Evolutionary conservation across 2,888 invertebrate species (phyloP).

Genomic region (Calliopum simillimum): DNA sequence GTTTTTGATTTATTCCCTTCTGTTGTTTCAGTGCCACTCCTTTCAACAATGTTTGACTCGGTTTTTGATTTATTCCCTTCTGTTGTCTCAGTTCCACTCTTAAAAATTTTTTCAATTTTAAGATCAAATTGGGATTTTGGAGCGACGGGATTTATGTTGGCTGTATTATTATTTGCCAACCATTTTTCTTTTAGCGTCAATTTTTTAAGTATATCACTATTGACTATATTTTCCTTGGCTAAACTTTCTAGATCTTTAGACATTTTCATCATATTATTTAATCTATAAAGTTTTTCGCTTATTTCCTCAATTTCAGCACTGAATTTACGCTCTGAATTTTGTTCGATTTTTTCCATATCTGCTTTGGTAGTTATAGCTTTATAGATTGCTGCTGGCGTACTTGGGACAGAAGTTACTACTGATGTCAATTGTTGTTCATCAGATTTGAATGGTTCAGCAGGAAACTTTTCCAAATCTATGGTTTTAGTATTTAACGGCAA

Average conservation of each 20-base stretch:
- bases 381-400: conserved; percentile 1
- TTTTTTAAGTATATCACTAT: conserved; percentile 65
- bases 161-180: conserved; percentile 60
- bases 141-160: conserved; percentile 20
- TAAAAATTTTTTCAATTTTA: conserved; percentile 50
- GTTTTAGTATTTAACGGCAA: not conserved
- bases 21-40: not conserved
- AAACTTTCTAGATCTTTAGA: conserved; percentile 64
- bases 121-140: conserved; percentile 57
- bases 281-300: conserved; percentile 64
- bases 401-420: conserved; percentile 46
- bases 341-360: conserved; percentile 64
- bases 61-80: not conserved
- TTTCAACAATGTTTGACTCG: not conserved
- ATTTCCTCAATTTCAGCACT: conserved; percentile 65
- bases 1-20: not conserved
- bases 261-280: conserved; percentile 66
- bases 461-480: conserved; percentile 35
- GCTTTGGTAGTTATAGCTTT: conserved; percentile 38
- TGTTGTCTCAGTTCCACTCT: not conserved
- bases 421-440: conserved; percentile 54
- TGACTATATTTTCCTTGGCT: conserved; percentile 64
- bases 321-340: conserved; percentile 57
- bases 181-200: conserved; percentile 66
- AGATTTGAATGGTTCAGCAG: conserved; percentile 49